Conservation (phyloP, 2,113 vertebrate species). For the Triplophysa tibetana region DNA sequence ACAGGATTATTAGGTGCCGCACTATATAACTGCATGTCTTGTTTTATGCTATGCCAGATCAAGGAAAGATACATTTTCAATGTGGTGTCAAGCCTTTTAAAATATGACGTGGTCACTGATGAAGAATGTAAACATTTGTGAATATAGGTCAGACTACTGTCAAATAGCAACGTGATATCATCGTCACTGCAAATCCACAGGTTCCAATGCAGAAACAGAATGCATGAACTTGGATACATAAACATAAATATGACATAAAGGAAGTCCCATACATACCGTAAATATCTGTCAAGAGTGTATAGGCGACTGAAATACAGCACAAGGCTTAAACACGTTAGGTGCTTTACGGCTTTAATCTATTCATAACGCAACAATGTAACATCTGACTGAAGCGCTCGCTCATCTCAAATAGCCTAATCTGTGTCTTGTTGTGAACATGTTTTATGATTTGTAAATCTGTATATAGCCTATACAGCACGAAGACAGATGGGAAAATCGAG, state of each 20-base stretch:
- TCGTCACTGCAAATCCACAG: background rate
- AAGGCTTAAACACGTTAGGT: background rate
- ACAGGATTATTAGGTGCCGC: background rate
- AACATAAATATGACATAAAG: background rate
- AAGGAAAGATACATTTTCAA: background rate
- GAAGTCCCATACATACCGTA: too few relatives aligned
- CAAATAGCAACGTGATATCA: background rate
- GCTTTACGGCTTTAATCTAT: background rate
- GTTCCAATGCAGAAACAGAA: background rate
- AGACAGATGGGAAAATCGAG: background rate
- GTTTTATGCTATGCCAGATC: background rate
- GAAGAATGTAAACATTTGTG: constrained; percentile 18
- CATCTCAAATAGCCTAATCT: too few relatives aligned
- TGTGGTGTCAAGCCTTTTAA: background rate
- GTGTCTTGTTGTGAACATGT: background rate
- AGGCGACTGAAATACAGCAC: background rate
- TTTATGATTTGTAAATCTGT: background rate
- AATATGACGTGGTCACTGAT: background rate
- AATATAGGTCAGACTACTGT: constrained; percentile 34
- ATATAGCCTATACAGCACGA: background rate
- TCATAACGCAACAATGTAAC: background rate
- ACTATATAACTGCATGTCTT: background rate
- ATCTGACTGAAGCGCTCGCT: background rate
- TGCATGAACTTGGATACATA: background rate
- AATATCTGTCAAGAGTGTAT: background rate